Base-by-base conservation (phyloP, 2,797 vertebrate species). In the Lerista edwardsae region DNA sequence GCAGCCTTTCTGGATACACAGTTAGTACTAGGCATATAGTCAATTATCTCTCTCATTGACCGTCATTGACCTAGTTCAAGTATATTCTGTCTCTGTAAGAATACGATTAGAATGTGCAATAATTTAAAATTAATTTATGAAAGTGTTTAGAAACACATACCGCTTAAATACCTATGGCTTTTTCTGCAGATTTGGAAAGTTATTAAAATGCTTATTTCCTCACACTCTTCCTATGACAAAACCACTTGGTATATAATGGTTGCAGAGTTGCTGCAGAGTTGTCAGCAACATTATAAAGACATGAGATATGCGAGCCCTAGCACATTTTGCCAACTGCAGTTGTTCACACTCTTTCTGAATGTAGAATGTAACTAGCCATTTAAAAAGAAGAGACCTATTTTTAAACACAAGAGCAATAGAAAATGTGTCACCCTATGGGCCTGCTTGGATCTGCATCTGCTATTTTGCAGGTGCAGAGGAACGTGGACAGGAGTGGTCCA, bases 341-440 rank as follows among this genome's bases (percentile, higher is more conserved):
- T 65, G n/a, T 72, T 73, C 68, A 84, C 71, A 3, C 82, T 80
- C 80, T 9, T 87, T 68, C 85, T 68, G 65, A 85, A 21, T 0
- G 15, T 12, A 82, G 2, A 84, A 57, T 47, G 71, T 55, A 85
- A 3, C 80, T 12, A 21, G 10, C 27, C 36, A 5, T 9, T 51
- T 78, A 41, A 78, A 0, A 8, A 9, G 79, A 72, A 74, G 41
- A 31, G 29, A 51, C 27, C 47, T 29, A n/a, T 51, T 73, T 51
- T 73, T 47, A 73, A 44, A 51, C 39, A 73, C 14, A 31, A 23
- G 5, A 31, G 23, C 27, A 39, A 27, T 34, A 12, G 25, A 15
- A 5, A n/a, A n/a, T n/a, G n/a, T n/a, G n/a, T n/a, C n/a, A n/a
- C n/a, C n/a, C n/a, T n/a, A n/a, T n/a, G n/a, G n/a, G n/a, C n/a